Conservation (phyloP, 2,113 vertebrate species). For the Austrofundulus limnaeus region DNA sequence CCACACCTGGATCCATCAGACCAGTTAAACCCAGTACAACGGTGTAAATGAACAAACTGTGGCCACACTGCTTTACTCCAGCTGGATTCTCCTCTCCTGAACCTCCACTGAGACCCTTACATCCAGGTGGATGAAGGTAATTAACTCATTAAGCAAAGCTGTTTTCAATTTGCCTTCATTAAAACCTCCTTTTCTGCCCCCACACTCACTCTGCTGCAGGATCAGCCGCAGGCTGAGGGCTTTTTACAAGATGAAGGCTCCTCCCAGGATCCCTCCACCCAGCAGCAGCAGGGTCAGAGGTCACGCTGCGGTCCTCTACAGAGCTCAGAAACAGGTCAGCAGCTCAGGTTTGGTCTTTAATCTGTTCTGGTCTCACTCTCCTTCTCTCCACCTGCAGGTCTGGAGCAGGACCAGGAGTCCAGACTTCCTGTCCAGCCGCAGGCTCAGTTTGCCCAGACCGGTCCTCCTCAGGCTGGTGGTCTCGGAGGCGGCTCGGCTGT, state of each 20-base stretch:
- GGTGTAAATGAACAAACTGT: neutral
- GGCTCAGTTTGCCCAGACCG: conserved; percentile 11
- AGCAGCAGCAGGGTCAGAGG: conserved; percentile 20
- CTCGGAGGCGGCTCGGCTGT: conserved; percentile 70
- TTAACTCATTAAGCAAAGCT: conserved; percentile 60
- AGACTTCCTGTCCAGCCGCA: conserved; percentile 25
- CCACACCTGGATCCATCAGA: too few relatives aligned
- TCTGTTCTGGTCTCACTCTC: too few relatives aligned
- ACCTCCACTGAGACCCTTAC: conserved; percentile 23
- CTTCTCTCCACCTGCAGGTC: conserved; percentile 31
- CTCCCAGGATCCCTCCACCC: neutral
- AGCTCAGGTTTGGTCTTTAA: neutral
- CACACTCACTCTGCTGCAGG: neutral
- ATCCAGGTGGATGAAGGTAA: conserved; percentile 48
- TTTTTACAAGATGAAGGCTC: conserved; percentile 60
- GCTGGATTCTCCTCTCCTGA: neutral
- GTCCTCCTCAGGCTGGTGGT: conserved; percentile 66
- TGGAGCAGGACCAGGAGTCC: neutral
- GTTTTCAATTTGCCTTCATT: conserved; percentile 56
- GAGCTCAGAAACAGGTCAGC: conserved; percentile 64
- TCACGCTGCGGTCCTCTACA: conserved; percentile 52
- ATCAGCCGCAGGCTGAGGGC: neutral
- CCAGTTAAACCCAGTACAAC: too few relatives aligned
- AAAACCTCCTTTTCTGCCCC: conserved; percentile 18
- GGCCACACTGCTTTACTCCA: neutral